Conservation (phyloP, 2,888 invertebrate genomes). For the Trichacis sp. region DNA sequence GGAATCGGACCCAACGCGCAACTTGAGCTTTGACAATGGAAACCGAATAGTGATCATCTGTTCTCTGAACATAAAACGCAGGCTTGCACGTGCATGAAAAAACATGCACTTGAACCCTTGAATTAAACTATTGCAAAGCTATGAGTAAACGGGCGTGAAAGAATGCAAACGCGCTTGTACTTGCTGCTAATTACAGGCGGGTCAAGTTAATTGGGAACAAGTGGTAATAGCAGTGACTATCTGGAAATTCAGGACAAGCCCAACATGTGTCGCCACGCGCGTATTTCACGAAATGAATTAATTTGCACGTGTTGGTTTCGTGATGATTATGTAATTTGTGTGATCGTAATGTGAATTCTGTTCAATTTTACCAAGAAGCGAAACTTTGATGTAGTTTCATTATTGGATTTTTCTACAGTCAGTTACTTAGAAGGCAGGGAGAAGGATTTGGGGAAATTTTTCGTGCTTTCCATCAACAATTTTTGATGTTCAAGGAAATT, state of each 20-base stretch:
- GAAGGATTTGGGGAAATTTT: too few species aligned
- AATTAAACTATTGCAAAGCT: too few species aligned
- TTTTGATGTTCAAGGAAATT: too few species aligned
- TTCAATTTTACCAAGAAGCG: too few species aligned
- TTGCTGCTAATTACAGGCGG: neutral
- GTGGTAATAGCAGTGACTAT: conserved; percentile 25
- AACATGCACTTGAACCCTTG: too few species aligned
- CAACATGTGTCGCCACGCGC: conserved; percentile 8
- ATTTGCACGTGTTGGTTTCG: neutral
- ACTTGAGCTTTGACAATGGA: conserved; percentile 9
- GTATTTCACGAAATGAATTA: conserved; percentile 7
- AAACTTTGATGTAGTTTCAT: too few species aligned
- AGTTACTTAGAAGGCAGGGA: too few species aligned
- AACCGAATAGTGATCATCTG: conserved; percentile 11
- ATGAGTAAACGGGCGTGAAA: neutral
- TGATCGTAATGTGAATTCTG: too few species aligned
- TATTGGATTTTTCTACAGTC: too few species aligned
- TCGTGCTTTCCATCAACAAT: too few species aligned
- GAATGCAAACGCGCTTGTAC: neutral
- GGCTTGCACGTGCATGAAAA: too few species aligned
- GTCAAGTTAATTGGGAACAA: conserved; percentile 16
- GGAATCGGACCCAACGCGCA: conserved; percentile 1
- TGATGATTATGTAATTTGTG: too few species aligned
- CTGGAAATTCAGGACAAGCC: conserved; percentile 11
- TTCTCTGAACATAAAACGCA: neutral